A percentile compares a stretch with the other conserved stretches of the same genome.
Evolutionary conservation across 2,888 invertebrate genomes (phyloP).

Genomic region (Metallyticus violacea): DNA sequence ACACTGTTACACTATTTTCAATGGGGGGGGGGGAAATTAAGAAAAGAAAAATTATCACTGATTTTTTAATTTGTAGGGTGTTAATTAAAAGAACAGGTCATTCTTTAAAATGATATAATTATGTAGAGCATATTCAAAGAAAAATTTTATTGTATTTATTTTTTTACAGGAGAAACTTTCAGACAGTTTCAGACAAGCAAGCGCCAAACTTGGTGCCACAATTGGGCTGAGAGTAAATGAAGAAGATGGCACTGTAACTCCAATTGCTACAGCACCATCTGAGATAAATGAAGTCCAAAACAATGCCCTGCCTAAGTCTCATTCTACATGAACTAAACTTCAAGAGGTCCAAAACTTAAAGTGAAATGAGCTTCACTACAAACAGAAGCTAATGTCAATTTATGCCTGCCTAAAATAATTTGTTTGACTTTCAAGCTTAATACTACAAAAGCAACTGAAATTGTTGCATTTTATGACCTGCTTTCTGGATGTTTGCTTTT

Average conservation of each 20-base stretch:
- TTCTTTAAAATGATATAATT: too few species aligned
- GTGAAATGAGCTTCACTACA: background rate
- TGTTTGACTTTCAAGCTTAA: background rate
- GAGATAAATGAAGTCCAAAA: conserved; percentile 23
- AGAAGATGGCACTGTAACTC: conserved; percentile 55
- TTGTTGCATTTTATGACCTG: background rate
- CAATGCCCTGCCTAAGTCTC: conserved; percentile 12
- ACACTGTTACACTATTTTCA: too few species aligned
- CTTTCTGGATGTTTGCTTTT: background rate
- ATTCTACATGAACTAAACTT: conserved; percentile 9
- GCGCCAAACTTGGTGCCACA: conserved; percentile 79
- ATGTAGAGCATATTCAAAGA: too few species aligned
- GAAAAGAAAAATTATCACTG: too few species aligned
- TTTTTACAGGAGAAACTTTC: conserved; percentile 55
- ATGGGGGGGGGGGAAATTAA: too few species aligned
- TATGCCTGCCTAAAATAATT: background rate
- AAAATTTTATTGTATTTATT: background rate
- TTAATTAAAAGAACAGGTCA: too few species aligned
- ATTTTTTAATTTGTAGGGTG: too few species aligned
- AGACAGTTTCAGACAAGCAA: conserved; percentile 79
- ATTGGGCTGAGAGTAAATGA: conserved; percentile 73
- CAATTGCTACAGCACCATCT: conserved; percentile 40
- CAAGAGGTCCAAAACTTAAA: background rate
- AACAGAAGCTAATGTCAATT: background rate
- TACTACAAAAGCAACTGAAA: background rate